Conservation (phyloP, 2,888 invertebrate genomes). For the Tyria jacobaeae region DNA sequence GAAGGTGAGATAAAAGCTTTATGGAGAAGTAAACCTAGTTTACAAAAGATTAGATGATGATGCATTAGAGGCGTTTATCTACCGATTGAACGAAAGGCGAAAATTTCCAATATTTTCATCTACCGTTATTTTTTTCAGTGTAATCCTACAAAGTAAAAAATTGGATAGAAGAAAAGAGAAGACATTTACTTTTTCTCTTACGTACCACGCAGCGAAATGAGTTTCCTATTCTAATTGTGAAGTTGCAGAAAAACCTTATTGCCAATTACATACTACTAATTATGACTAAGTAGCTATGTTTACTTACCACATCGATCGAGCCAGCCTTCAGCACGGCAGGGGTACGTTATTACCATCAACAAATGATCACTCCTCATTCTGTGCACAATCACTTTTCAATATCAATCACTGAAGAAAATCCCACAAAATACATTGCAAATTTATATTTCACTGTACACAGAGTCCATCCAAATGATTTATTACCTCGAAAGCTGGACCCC, state of each 20-base stretch:
- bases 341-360: slow-evolving; percentile 72
- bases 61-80: not conserved
- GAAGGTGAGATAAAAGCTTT: too few species aligned
- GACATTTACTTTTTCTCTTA: too few species aligned
- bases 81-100: not conserved
- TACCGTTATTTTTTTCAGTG: not conserved
- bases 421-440: slow-evolving; percentile 53
- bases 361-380: slow-evolving; percentile 72
- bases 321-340: slow-evolving; percentile 83
- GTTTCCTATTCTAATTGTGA: too few species aligned
- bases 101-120: too few species aligned
- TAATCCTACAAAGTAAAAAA: too few species aligned
- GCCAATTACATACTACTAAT: too few species aligned
- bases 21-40: not conserved
- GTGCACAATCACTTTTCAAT: slow-evolving; percentile 57
- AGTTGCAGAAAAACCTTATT: too few species aligned
- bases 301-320: slow-evolving; percentile 80
- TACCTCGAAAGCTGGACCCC: slow-evolving; percentile 51
- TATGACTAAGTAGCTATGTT: slow-evolving; percentile 35
- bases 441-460: slow-evolving; percentile 65
- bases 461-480: slow-evolving; percentile 47
- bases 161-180: not conserved
- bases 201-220: too few species aligned
- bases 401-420: slow-evolving; percentile 56
- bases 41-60: not conserved